These are phyloP conservation scores for Odocoileus virginianus DNA, from an alignment of 2,113 vertebrate species.

Conservation along the genomic window DNA sequence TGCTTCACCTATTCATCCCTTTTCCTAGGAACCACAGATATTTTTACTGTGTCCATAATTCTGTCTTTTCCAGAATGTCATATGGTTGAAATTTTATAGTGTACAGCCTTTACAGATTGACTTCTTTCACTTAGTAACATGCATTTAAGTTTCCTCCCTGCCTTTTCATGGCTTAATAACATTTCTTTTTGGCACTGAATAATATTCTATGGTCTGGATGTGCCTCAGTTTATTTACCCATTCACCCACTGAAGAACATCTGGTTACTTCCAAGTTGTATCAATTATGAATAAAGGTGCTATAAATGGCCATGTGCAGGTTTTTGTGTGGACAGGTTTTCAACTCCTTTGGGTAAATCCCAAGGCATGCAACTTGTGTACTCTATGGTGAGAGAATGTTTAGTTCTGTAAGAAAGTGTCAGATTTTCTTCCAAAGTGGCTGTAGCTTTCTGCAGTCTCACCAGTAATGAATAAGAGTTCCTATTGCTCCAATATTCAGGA, in stretches of 20 bases:
- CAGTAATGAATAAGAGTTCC: background rate
- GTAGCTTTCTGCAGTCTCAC: background rate
- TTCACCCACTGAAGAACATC: background rate
- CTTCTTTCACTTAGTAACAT: background rate
- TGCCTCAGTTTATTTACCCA: background rate
- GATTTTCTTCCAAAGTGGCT: background rate
- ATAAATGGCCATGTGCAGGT: background rate
- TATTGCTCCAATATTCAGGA: background rate
- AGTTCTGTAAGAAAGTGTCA: background rate
- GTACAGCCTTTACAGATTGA: background rate
- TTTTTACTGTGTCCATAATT: background rate
- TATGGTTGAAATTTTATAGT: background rate
- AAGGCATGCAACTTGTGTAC: background rate
- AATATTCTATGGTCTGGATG: background rate
- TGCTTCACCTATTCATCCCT: background rate
- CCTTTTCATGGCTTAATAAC: background rate
- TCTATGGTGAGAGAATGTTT: background rate
- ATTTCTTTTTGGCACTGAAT: background rate
- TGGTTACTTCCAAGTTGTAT: background rate
- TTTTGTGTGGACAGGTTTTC: background rate
- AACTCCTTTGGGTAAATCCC: background rate
- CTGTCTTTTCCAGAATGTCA: background rate
- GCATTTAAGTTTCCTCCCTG: background rate
- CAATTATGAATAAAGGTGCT: background rate
- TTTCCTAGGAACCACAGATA: background rate